Evolutionary conservation across 2,113 vertebrate species (phyloP), one percentile per base, ranked within the genome.

Genomic region (Pterocles burchelli): DNA sequence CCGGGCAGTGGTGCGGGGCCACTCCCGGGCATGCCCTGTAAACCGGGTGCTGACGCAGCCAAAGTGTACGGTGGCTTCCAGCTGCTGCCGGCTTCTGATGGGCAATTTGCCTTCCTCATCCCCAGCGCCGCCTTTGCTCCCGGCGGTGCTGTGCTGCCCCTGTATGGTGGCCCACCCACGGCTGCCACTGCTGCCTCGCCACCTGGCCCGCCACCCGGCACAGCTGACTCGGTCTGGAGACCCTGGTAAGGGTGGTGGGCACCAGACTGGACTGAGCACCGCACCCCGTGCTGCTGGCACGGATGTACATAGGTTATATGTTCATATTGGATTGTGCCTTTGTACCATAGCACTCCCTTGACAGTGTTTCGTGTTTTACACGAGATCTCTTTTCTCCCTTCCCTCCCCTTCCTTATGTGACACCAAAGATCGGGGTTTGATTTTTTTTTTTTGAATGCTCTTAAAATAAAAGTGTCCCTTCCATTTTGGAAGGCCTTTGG

Each of bases 91-190:
- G 99, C 99, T n/a, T 98, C 99, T 0, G 99, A 99, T 34, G 99
- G 99, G 98, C 99, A 99, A 85, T 99, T 99, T 25, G 99, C 99
- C 57, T 99, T 99, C 96, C 98, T 99, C 96, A 99, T 99, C 95
- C 99, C 99, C 70, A 99, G 98, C 54, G 97, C 99, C 8, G 98
- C 99, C 17, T 99, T 99, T 80, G 98, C 98, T 25, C 98, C 99
- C 1, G 21, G 98, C 21, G 98, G 99, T 70, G 98, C 99, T 1
- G 98, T 99, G 63, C 98, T 99, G 85, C 99, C 99, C 3, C 98
- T 99, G 66, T 99, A 99, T 33, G 95, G 96, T 24, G 97, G 97
- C 85, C 98, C 98, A 46, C 97, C 95, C 91, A 89, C 88, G 10
- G 97, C 80, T 36, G 96, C 97, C 83, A 97, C 95, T 1, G 89